A percentile compares a stretch with the other conserved stretches of the same genome.
Conservation (phyloP, 2,888 invertebrate species). For the Ligdia adustata region DNA sequence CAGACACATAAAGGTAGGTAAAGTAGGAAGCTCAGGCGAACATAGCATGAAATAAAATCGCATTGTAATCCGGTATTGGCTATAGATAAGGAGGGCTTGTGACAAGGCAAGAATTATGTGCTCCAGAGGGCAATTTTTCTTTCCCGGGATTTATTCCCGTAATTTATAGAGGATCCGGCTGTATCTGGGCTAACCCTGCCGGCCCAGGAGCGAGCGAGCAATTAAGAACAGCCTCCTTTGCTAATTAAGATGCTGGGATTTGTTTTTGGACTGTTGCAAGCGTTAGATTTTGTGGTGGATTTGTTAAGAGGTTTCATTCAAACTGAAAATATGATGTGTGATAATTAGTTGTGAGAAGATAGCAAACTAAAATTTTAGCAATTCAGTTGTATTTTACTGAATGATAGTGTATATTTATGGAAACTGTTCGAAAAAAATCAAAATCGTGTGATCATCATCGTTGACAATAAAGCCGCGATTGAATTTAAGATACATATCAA, state of each 20-base stretch:
- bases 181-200: conserved; percentile 81
- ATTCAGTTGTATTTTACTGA: no score
- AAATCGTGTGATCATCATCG: no score
- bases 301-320: no score
- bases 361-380: no score
- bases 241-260: conserved; percentile 57
- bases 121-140: conserved; percentile 84
- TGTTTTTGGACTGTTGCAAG: conserved; percentile 20
- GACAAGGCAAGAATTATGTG: conserved; percentile 85
- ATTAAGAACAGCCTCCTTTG: conserved; percentile 71
- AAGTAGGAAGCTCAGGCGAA: conserved; percentile 56
- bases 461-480: no score
- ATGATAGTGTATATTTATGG: no score
- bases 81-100: conserved; percentile 83
- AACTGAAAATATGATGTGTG: no score
- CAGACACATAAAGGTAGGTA: conserved; percentile 20
- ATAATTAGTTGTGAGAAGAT: no score
- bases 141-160: conserved; percentile 82
- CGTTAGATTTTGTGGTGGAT: neutral
- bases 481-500: conserved; percentile 20
- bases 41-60: conserved; percentile 82
- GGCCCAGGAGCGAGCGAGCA: conserved; percentile 63
- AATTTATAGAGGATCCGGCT: conserved; percentile 83
- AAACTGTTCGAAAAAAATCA: no score
- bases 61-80: conserved; percentile 84